These are phyloP conservation scores for Bubo bubo DNA, from an alignment of 2,113 vertebrate species.

Conservation along the genomic window DNA sequence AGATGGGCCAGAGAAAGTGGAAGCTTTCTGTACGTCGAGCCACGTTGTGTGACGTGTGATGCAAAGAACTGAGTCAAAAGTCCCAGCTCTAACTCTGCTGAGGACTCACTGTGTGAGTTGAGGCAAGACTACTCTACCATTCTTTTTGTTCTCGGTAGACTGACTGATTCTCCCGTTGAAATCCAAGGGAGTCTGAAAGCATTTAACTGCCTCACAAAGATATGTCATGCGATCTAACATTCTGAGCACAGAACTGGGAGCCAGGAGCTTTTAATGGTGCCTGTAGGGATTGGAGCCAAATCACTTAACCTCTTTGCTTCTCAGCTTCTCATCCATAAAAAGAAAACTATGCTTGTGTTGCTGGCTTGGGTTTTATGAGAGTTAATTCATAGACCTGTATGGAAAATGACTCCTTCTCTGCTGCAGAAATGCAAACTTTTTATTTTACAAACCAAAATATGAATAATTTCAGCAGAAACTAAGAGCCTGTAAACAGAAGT, in stretches of 20 bases:
- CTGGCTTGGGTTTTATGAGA: slow-evolving; percentile 55
- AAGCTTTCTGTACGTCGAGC: not conserved
- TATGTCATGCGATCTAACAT: slow-evolving; percentile 67
- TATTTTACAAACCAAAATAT: not conserved
- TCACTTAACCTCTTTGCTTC: slow-evolving; percentile 73
- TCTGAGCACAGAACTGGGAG: slow-evolving; percentile 66
- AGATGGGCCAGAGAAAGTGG: not conserved
- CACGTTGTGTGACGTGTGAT: accelerated
- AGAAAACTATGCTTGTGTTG: slow-evolving; percentile 60
- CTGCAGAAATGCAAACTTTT: slow-evolving; percentile 4
- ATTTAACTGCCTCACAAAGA: slow-evolving; percentile 65
- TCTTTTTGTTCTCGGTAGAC: not conserved
- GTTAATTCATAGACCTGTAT: slow-evolving; percentile 62
- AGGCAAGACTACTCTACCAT: not conserved
- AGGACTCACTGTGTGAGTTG: not conserved
- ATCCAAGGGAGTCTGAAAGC: slow-evolving; percentile 57
- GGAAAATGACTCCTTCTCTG: slow-evolving; percentile 42
- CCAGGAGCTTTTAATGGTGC: slow-evolving; percentile 69
- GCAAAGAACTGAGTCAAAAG: not conserved
- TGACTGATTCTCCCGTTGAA: not conserved
- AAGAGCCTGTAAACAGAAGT: not conserved
- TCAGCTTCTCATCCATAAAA: slow-evolving; percentile 68
- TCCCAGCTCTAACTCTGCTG: not conserved
- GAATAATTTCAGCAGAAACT: not conserved
- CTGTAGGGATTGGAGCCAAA: slow-evolving; percentile 62